Evolutionary conservation across 2,113 vertebrate genomes (phyloP), one percentile per base, ranked within the genome.

Genomic region (Paratilapia polleni): DNA sequence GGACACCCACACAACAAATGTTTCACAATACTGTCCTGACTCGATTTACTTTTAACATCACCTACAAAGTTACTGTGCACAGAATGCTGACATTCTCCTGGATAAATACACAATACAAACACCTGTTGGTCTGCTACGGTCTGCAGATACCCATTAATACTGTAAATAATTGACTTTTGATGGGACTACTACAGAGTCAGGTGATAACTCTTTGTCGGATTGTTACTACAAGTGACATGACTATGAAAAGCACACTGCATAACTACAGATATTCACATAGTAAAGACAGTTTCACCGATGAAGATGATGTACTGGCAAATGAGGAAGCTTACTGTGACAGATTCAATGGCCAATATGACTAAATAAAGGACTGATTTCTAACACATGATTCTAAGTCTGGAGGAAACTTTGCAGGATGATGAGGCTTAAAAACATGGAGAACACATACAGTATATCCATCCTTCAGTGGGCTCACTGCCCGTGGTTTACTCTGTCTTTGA

Each of bases 401-500:
- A n/a, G n/a, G n/a, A 77, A 20, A 17, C 8, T 57, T 63, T 62
- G 26, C 47, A 56, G 63, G 73, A 78, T 74, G 6, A 75, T 83
- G 78, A 58, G 43, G 62, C 64, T 82, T 68, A n/a, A 77, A 83
- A 12, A 13, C 59, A 36, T 24, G 15, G 75, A 82, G 22, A 28
- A 34, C 26, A 70, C 43, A 34, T 8, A 8, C 47, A 54, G 47
- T 54, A 54, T 14, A 52, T 47, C 22, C 22, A 47, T 73, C 43
- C 41, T 19, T 61, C 75, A n/a, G 41, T 61, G 57, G 41, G 64
- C 56, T 54, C 1, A 24, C 59, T 63, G 41, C 19, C 24, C 58
- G 26, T 64, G 58, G 60, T 43, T 77, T 57, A 49, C 10, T 57
- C 34, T 5, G 41, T 73, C 68, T 82, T 61, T 76, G 86, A 85